phyloP scores from a whole-genome alignment of 2,113 vertebrate genomes.

The Labeo rohita region DNA sequence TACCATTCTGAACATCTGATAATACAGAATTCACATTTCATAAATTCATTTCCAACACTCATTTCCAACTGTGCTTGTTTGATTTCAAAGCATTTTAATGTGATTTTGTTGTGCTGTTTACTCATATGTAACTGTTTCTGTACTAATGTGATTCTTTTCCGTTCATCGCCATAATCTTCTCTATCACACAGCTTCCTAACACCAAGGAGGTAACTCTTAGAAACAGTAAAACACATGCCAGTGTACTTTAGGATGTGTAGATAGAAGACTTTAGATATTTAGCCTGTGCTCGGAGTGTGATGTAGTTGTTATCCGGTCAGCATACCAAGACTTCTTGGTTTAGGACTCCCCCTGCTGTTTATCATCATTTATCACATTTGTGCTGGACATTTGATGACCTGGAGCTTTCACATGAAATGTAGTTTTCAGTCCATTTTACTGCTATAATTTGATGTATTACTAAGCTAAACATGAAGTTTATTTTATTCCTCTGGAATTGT shows the following conservation, averaged over 20 bases:
- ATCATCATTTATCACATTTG: neutral
- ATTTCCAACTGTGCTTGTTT: neutral
- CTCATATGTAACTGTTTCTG: neutral
- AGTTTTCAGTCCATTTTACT: neutral
- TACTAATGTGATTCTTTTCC: slow-evolving; percentile 19
- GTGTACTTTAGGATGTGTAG: slow-evolving; percentile 11
- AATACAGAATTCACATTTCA: neutral
- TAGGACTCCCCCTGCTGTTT: slow-evolving; percentile 48
- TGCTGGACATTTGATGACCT: neutral
- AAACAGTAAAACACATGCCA: neutral
- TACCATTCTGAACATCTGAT: neutral
- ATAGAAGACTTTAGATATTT: slow-evolving; percentile 34
- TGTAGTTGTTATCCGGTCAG: neutral
- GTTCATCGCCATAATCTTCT: slow-evolving; percentile 53
- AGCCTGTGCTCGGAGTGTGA: slow-evolving; percentile 5
- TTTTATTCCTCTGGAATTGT: neutral
- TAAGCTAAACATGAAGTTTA: neutral
- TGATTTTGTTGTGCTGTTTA: neutral
- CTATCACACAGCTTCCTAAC: slow-evolving; percentile 79
- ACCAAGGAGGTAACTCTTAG: slow-evolving; percentile 82
- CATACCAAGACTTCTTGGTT: neutral
- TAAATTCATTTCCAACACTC: neutral
- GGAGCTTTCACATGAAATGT: slow-evolving; percentile 1
- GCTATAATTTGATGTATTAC: neutral
- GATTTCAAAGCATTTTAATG: neutral